Evolutionary conservation across 1,140 invertebrate genomes (phyloP).

Genomic region (Pseudomyrmex dendroicus): DNA sequence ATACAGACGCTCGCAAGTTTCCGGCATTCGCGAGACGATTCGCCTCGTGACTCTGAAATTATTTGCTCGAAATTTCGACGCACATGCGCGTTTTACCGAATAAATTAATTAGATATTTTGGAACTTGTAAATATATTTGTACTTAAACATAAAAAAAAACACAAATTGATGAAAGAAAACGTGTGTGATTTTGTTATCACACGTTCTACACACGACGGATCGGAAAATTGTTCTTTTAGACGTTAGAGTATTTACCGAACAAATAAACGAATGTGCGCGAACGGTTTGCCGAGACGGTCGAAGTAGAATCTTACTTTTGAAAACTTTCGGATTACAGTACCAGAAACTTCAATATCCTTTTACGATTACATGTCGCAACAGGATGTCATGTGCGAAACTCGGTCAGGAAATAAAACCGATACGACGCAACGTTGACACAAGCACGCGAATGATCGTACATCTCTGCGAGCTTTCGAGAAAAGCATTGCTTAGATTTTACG

Average conservation of each 20-base stretch:
- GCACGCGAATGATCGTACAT: constrained; percentile 6
- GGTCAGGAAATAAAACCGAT: constrained; percentile 52
- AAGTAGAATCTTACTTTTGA: constrained; percentile 45
- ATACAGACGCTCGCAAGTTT: constrained; percentile 23
- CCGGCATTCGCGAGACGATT: neutral
- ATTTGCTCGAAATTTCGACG: neutral
- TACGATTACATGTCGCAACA: constrained; percentile 59
- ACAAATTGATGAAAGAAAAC: neutral
- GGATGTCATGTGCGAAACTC: constrained; percentile 53
- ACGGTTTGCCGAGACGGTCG: neutral
- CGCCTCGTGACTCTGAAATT: neutral
- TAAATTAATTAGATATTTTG: neutral
- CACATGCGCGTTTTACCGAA: neutral
- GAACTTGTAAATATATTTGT: neutral
- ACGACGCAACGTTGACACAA: constrained; percentile 35
- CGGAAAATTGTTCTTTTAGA: neutral
- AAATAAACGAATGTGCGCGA: constrained; percentile 7
- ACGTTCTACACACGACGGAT: neutral
- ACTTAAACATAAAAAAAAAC: too few species aligned
- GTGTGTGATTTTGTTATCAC: neutral
- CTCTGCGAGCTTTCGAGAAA: neutral
- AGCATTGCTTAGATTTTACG: constrained; percentile 31
- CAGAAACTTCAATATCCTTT: constrained; percentile 58
- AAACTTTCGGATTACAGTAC: constrained; percentile 55
- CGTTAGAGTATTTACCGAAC: constrained; percentile 18